Conservation (phyloP, 2,888 invertebrate species). For the Celastrina argiolus region DNA sequence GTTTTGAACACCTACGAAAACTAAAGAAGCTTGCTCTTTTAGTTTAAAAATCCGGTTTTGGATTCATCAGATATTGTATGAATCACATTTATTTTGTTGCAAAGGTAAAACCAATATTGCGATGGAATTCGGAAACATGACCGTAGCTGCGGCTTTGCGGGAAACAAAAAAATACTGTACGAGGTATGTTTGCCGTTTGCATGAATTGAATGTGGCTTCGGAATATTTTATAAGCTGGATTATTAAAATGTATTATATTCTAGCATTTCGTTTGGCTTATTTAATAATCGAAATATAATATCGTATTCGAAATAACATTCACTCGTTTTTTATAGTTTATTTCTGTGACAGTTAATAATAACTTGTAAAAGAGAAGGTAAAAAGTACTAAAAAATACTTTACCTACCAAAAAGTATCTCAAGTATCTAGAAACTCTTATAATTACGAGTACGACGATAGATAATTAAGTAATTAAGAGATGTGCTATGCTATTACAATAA, state of each 20-base stretch:
- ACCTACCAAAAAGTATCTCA: too few relatives aligned
- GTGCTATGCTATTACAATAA: too few relatives aligned
- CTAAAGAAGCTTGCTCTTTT: neutral
- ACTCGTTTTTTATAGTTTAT: too few relatives aligned
- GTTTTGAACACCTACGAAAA: neutral
- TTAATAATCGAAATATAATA: neutral
- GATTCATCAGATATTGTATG: slow-evolving; percentile 22
- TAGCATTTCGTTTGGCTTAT: neutral
- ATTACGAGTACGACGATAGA: too few relatives aligned
- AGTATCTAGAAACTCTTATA: too few relatives aligned
- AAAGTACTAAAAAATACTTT: too few relatives aligned
- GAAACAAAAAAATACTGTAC: neutral
- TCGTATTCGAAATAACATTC: too few relatives aligned
- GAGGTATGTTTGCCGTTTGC: neutral
- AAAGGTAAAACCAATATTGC: slow-evolving; percentile 13
- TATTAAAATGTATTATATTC: neutral
- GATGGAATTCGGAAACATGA: slow-evolving; percentile 18
- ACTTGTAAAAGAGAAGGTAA: too few relatives aligned
- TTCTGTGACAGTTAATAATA: too few relatives aligned
- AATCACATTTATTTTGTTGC: neutral
- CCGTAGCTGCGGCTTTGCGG: slow-evolving; percentile 9
- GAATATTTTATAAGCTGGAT: neutral
- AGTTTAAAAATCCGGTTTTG: neutral
- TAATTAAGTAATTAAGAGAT: too few relatives aligned
- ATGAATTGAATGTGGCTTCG: neutral